These are phyloP conservation scores for Xanthia icteritia DNA, from an alignment of 2,888 invertebrate species.

Conservation along the genomic window DNA sequence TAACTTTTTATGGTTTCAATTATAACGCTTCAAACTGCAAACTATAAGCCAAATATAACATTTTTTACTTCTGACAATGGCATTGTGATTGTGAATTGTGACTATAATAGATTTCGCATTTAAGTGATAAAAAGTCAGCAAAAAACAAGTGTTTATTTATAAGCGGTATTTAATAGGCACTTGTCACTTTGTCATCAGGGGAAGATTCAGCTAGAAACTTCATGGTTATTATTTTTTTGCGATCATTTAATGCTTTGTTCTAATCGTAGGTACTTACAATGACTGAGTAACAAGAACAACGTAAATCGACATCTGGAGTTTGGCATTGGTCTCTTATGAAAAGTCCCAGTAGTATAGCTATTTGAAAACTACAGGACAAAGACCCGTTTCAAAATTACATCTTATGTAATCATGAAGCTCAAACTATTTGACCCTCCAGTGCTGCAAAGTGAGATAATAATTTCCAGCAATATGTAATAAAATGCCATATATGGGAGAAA, in stretches of 20 bases:
- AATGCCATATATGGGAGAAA: too few species aligned
- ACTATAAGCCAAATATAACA: background rate
- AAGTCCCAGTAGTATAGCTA: background rate
- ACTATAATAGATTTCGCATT: constrained; percentile 40
- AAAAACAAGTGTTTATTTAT: constrained; percentile 40
- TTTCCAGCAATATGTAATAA: too few species aligned
- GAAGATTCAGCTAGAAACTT: constrained; percentile 5
- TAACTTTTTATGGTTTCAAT: constrained; percentile 15
- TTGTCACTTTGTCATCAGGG: constrained; percentile 27
- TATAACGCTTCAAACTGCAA: background rate
- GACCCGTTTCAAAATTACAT: background rate
- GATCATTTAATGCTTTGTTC: constrained; percentile 14
- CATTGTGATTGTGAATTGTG: constrained; percentile 24
- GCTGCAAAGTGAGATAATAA: too few species aligned
- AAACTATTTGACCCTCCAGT: too few species aligned
- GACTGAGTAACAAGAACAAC: background rate
- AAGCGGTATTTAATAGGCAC: constrained; percentile 36
- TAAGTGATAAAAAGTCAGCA: constrained; percentile 31
- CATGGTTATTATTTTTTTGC: constrained; percentile 22
- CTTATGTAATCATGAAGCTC: too few species aligned
- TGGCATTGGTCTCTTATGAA: background rate
- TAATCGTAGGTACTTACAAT: background rate
- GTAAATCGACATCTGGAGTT: background rate
- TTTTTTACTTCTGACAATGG: constrained; percentile 24
- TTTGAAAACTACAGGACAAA: background rate